A percentile compares a stretch with the other conserved stretches of the same genome.
Evolutionary conservation across 2,888 invertebrate genomes (phyloP).

Genomic region (Luffia ferchaultella): DNA sequence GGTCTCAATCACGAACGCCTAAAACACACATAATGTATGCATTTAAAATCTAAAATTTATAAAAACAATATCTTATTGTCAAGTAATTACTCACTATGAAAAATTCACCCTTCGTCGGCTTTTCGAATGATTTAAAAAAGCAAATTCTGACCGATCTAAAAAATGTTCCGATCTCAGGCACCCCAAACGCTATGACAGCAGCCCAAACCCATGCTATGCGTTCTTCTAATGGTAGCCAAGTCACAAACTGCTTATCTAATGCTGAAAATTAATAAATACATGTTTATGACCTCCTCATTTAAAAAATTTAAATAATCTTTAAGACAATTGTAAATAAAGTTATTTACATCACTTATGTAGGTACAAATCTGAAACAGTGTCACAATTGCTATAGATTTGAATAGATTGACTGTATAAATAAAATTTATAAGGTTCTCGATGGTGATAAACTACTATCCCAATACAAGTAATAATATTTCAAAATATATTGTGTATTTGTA

Average conservation of each 20-base stretch:
- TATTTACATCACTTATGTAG: too few species aligned
- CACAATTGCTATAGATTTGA: too few species aligned
- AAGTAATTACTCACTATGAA: conserved; percentile 60
- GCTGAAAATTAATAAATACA: conserved; percentile 39
- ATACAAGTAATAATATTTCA: too few species aligned
- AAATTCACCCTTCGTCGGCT: conserved; percentile 65
- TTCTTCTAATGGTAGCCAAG: conserved; percentile 69
- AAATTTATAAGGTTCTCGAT: too few species aligned
- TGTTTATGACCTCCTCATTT: neutral
- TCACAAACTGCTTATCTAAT: conserved; percentile 68
- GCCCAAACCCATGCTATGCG: conserved; percentile 83
- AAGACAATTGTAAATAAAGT: too few species aligned
- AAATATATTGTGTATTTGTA: too few species aligned
- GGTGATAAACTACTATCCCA: too few species aligned
- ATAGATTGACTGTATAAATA: too few species aligned
- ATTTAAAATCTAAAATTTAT: too few species aligned
- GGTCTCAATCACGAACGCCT: conserved; percentile 77
- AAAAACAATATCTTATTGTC: too few species aligned
- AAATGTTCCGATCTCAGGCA: conserved; percentile 80
- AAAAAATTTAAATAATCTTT: too few species aligned
- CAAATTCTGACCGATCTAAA: conserved; percentile 75
- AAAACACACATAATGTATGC: too few species aligned
- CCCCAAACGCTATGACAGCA: conserved; percentile 74
- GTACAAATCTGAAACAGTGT: neutral
- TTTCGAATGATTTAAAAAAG: conserved; percentile 73